Evolutionary conservation across 2,888 invertebrate genomes (phyloP).

Genomic region (Agrotis segetum): DNA sequence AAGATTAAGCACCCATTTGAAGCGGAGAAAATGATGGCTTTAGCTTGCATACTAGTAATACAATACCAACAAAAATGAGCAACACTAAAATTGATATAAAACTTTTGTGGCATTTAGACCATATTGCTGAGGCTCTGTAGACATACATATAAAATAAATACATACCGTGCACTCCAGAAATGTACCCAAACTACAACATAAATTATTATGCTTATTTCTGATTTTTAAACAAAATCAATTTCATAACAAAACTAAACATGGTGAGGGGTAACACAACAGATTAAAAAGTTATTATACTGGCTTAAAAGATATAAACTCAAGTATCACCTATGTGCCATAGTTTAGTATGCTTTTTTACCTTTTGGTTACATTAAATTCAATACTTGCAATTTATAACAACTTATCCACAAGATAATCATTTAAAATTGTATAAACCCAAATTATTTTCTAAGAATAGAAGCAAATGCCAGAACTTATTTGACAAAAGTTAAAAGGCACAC

Average conservation of each 20-base stretch:
- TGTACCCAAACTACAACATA: slow-evolving; percentile 50
- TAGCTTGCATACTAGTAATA: slow-evolving; percentile 5
- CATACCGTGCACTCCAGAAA: slow-evolving; percentile 14
- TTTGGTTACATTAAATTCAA: background rate
- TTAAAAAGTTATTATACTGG: background rate
- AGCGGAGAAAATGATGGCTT: slow-evolving; percentile 12
- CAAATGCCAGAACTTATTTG: slow-evolving; percentile 1
- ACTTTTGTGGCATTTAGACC: background rate
- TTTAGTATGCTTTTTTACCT: background rate
- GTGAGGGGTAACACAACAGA: background rate
- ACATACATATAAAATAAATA: slow-evolving; percentile 20
- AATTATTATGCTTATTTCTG: background rate
- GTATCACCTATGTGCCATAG: background rate
- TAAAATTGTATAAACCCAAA: background rate
- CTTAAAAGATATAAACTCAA: slow-evolving; percentile 1
- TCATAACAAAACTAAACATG: slow-evolving; percentile 9
- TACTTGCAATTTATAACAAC: slow-evolving; percentile 3
- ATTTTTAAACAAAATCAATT: slow-evolving; percentile 5
- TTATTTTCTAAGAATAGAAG: background rate
- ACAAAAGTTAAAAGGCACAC: background rate
- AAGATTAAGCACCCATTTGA: background rate
- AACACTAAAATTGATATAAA: slow-evolving; percentile 16
- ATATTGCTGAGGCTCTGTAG: background rate
- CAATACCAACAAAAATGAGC: background rate
- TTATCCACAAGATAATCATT: background rate